Base-by-base conservation (phyloP, 2,888 invertebrate genomes). In the Nycteola revayana region DNA sequence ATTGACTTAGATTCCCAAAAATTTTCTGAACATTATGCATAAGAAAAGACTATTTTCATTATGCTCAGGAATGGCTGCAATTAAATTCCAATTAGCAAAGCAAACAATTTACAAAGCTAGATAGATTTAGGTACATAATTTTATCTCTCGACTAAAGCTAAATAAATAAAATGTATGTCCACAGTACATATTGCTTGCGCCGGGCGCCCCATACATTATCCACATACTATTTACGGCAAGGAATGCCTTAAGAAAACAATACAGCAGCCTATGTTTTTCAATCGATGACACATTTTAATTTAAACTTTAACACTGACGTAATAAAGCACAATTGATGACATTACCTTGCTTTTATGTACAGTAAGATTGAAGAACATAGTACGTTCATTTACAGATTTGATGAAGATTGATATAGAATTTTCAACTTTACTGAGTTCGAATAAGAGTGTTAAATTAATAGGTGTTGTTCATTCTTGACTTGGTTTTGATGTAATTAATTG, bases 171-270 rank as follows among this genome's bases (percentile, higher is more conserved):
- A 36, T 25, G 35, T 36, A 31, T 22, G 32, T 25, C 27, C 39
- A 23, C 28, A 48, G n/a, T 39, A 38, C 42, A 42, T n/a, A 32
- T n/a, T 25, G 29, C 37, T 44, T 36, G 28, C 31, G 18, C 26
- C 40, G 28, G 54, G 59, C 61, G 59, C 61, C 65, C 58, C 61
- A 66, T 74, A 72, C 65, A 64, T 71, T 67, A 68, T 65, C 60
- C 70, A 61, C 62, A 63, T 56, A 64, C 83, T 84, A 85, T 84
- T 79, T 82, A 84, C 75, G 80, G 83, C 63, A 65, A 72, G 71
- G 84, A 84, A 86, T 86, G 78, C 72, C 72, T 76, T 75, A 82
- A 72, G 76, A 78, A 75, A 60, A 59, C 44, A 69, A 62, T 53
- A 64, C 66, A 66, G 58, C 60, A 48, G 48, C 43, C 43, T 48